A percentile compares a stretch with the other conserved stretches of the same genome.
phyloP scores from a whole-genome alignment of 2,797 vertebrate genomes.

The Threskiornis aethiopicus region DNA sequence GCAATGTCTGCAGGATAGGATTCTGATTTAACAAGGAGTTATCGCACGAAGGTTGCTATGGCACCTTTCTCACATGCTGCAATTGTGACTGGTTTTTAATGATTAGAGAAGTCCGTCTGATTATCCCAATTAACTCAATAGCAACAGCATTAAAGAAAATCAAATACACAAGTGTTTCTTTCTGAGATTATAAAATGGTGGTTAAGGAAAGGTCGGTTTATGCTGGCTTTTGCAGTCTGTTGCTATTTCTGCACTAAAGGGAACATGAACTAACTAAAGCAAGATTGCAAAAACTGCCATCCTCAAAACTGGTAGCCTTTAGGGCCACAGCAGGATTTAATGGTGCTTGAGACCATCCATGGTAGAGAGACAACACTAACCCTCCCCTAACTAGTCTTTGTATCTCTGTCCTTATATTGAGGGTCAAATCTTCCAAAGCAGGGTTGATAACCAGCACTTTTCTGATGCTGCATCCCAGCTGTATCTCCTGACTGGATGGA shows the following conservation, averaged over 20 bases:
- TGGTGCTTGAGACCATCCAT: neutral
- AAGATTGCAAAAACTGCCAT: too few species aligned
- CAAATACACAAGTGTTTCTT: neutral
- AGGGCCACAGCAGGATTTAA: too few species aligned
- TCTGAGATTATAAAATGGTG: neutral
- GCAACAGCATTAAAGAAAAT: neutral
- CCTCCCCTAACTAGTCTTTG: neutral
- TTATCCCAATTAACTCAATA: neutral
- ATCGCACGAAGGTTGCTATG: neutral
- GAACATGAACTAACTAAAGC: neutral
- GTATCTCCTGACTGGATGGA: neutral
- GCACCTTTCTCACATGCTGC: neutral
- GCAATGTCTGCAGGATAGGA: slow-evolving; percentile 27
- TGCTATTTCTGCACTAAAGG: neutral
- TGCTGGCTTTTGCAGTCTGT: neutral
- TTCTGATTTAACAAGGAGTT: slow-evolving; percentile 7
- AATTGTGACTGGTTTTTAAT: neutral
- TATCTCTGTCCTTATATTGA: neutral
- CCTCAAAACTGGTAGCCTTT: neutral
- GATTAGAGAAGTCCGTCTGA: neutral
- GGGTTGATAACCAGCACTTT: neutral
- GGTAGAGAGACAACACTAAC: neutral
- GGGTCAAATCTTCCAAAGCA: neutral
- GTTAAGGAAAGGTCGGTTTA: neutral
- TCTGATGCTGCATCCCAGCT: neutral